These are phyloP conservation scores for Drosophila erecta DNA, from an alignment of 1,140 invertebrate genomes.

Conservation along the genomic window DNA sequence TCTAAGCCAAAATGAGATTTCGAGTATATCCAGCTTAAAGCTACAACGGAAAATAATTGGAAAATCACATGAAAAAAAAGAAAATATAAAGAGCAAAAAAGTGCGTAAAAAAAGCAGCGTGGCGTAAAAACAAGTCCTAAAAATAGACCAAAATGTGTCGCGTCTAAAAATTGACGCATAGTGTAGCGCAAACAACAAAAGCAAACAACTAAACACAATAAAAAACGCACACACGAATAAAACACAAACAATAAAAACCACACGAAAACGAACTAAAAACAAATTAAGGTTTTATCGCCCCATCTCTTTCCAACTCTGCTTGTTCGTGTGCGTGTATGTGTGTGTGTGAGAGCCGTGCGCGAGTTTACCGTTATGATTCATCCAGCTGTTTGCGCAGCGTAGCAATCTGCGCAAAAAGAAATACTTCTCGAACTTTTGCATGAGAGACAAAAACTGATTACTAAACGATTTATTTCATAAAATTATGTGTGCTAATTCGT, in stretches of 20 bases:
- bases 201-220: slow-evolving; percentile 54
- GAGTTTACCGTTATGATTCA: slow-evolving; percentile 74
- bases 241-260: slow-evolving; percentile 30
- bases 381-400: slow-evolving; percentile 74
- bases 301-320: slow-evolving; percentile 21
- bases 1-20: slow-evolving; percentile 9
- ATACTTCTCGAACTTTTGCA: slow-evolving; percentile 51
- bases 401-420: slow-evolving; percentile 64
- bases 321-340: slow-evolving; percentile 1
- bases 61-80: slow-evolving; percentile 11
- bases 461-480: slow-evolving; percentile 60
- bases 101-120: slow-evolving; percentile 56
- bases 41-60: slow-evolving; percentile 38
- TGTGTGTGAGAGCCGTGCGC: slow-evolving; percentile 11
- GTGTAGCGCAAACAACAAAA: slow-evolving; percentile 44
- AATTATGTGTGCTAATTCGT: slow-evolving; percentile 52
- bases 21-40: slow-evolving; percentile 24
- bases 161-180: slow-evolving; percentile 60
- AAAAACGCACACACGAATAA: slow-evolving; percentile 29
- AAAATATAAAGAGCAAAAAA: slow-evolving; percentile 19
- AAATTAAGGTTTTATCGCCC: slow-evolving; percentile 40
- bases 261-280: slow-evolving; percentile 54
- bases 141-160: slow-evolving; percentile 63
- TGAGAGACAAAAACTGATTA: slow-evolving; percentile 48
- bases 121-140: slow-evolving; percentile 59